Conservation (phyloP, 1,140 invertebrate species). For the Brachionus paranguensis region DNA sequence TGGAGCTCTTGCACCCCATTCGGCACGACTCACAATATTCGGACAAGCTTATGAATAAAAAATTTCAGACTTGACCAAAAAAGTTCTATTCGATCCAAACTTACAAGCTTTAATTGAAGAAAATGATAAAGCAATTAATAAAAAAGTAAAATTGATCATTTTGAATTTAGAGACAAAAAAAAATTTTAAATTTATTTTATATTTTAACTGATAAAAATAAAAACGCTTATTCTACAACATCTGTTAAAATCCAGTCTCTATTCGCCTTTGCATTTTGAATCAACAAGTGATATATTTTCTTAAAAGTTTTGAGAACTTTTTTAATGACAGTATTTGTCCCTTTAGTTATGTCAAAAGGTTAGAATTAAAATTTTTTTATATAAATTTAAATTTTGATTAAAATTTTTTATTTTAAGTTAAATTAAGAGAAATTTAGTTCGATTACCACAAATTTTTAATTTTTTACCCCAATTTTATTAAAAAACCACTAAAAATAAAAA, state of each 20-base stretch:
- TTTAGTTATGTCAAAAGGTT: no score
- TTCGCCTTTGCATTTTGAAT: not conserved
- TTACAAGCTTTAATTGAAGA: not conserved
- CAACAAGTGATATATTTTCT: not conserved
- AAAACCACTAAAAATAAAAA: no score
- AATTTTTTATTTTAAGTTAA: no score
- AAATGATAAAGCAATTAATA: not conserved
- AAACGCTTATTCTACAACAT: not conserved
- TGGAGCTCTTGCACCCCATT: constrained; percentile 44
- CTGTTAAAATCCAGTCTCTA: not conserved
- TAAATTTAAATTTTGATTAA: no score
- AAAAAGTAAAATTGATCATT: not conserved
- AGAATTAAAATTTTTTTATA: no score
- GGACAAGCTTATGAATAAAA: constrained; percentile 22
- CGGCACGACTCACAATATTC: constrained; percentile 41
- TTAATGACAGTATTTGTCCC: no score
- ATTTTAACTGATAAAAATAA: not conserved
- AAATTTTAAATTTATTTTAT: not conserved
- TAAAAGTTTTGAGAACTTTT: no score
- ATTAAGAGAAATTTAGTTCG: no score
- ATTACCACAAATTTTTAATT: no score
- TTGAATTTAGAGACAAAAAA: not conserved
- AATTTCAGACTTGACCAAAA: not conserved
- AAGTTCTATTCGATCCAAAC: no score
- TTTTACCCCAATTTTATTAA: no score